A percentile compares a stretch with the other conserved stretches of the same genome.
phyloP scores from a whole-genome alignment of 2,113 vertebrate genomes.

The Cisticola juncidis region DNA sequence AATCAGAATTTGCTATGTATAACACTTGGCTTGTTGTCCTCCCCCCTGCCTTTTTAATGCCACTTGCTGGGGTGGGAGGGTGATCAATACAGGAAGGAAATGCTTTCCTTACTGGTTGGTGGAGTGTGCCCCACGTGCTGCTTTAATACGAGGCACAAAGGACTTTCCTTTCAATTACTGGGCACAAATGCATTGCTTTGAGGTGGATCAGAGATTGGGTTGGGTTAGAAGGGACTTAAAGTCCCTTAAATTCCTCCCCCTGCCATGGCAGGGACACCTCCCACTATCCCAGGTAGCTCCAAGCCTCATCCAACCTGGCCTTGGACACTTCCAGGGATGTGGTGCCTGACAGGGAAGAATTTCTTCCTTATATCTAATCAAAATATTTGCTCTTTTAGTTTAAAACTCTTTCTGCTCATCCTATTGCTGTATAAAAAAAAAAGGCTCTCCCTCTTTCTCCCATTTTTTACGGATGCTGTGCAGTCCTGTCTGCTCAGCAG shows the following conservation, averaged over 20 bases:
- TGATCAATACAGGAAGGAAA: constrained; percentile 54
- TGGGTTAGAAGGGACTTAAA: background rate
- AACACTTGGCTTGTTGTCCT: constrained; percentile 47
- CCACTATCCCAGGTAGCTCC: background rate
- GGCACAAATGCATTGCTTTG: background rate
- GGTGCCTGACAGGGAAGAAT: background rate
- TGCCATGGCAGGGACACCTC: background rate
- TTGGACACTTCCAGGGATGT: background rate
- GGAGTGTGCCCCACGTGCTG: background rate
- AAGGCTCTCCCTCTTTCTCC: background rate
- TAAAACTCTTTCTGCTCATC: background rate
- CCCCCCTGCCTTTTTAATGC: background rate
- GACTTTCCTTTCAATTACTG: background rate
- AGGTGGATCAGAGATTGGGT: background rate
- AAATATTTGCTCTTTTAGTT: background rate
- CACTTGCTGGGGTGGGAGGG: background rate
- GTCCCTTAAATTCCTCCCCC: too few species aligned
- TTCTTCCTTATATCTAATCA: background rate
- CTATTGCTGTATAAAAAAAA: background rate
- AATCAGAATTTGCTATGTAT: constrained; percentile 47
- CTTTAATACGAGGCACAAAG: background rate
- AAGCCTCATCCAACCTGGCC: accelerated
- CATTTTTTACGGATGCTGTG: background rate
- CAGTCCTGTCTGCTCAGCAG: background rate
- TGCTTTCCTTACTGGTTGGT: background rate